Percentiles rank a stretch among this genome's conserved stretches.
Evolutionary conservation across 2,797 vertebrate genomes (phyloP).

Genomic region (Phrynocephalus vlangalii): DNA sequence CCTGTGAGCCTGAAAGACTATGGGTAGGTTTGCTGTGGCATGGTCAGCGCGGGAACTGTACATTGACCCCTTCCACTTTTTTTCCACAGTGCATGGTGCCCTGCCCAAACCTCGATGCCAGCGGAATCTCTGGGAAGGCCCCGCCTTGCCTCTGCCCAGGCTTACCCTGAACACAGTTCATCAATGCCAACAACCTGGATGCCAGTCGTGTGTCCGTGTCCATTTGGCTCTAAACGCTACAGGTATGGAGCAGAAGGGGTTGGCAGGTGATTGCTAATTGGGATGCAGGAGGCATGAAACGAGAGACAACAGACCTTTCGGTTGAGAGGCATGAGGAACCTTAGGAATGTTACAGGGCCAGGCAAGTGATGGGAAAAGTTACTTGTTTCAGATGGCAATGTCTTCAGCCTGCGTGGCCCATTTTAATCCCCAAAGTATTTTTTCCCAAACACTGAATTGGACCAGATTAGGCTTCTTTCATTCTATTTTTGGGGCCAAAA

Average conservation of each 20-base stretch:
- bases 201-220: conserved; percentile 63
- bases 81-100: conserved; percentile 41
- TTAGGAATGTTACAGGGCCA: background rate
- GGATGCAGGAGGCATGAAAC: fast-evolving
- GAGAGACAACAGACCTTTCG: background rate
- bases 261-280: background rate
- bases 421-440: background rate
- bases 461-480: background rate
- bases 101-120: conserved; percentile 43
- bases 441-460: background rate
- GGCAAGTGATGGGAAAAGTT: background rate
- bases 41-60: too few relatives aligned
- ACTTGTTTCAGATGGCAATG: background rate
- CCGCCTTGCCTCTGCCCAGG: conserved; percentile 41
- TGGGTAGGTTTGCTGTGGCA: too few relatives aligned
- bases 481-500: background rate
- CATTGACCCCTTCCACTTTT: background rate
- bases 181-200: conserved; percentile 47
- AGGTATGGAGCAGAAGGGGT: conserved; percentile 52
- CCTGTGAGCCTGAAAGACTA: background rate
- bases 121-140: background rate
- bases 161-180: conserved; percentile 53
- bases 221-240: conserved; percentile 52
- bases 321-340: too few relatives aligned
- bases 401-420: background rate